Base-by-base conservation (phyloP, 2,113 vertebrate genomes). In the Microtus richardsoni region DNA sequence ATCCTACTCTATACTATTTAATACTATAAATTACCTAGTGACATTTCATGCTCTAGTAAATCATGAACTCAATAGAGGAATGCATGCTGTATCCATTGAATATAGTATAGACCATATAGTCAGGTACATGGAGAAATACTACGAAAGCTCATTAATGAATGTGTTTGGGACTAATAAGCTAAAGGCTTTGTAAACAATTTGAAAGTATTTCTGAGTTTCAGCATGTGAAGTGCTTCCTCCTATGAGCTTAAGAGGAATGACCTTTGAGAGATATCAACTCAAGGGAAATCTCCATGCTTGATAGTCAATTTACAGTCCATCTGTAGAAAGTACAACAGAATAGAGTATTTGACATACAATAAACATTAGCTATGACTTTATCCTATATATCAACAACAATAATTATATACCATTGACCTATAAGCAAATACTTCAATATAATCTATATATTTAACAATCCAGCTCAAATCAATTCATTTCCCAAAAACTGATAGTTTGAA, bases 101-200 rank as follows among this genome's bases (percentile, higher is more conserved):
- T 8, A 49, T 10, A 60, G 33, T 2, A 52, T 66, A 62, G 30
- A 91, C 17, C 26, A 77, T 14, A 58, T 87, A 71, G 60, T 54
- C 60, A 89, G 44, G 11, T 22, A 89, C 11, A 62, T 41, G 41
- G 14, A 95, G 22, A 0, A 91, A 71, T 78, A 85, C 7, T 44
- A 74, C 22, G 58, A 78, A 78, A 84, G 26, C 1, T 66, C 60
- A 68, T 78, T 93, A 75, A 89, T 39, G 33, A 30, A 84, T 79
- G 83, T 85, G 24, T 78, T 95, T 39, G 78, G 24, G 82, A n/a
- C 49, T 85, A 66, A 79, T 91, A 24, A 96, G 78, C 14, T 64
- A 22, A 88, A 89, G 26, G 2, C 41, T 84, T 11, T 87, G 4
- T 66, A 16, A 9, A 36, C 13, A 96, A 21, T 87, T 86, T 89